Evolutionary conservation across 2,113 vertebrate genomes (phyloP).

Genomic region (Catharus bicknelli): DNA sequence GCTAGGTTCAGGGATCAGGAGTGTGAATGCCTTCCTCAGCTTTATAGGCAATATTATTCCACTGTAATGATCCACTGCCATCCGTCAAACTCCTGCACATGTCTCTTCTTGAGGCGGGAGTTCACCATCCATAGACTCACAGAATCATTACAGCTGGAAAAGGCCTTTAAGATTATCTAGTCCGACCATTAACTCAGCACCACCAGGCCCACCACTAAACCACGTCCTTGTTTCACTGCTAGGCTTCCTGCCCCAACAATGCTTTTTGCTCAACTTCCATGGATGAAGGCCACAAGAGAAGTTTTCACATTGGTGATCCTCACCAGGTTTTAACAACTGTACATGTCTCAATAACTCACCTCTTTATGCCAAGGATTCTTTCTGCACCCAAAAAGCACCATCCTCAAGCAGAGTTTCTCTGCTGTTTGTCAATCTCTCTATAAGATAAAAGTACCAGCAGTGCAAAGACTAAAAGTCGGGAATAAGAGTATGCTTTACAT

Average conservation of each 20-base stretch:
- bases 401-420: neutral
- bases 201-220: neutral
- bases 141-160: neutral
- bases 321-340: neutral
- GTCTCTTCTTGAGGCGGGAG: neutral
- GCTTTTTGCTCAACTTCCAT: neutral
- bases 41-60: neutral
- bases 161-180: neutral
- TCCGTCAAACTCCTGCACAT: neutral
- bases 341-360: neutral
- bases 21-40: neutral
- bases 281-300: neutral
- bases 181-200: neutral
- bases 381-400: neutral
- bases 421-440: neutral
- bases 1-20: neutral
- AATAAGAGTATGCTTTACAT: neutral
- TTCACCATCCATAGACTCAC: neutral
- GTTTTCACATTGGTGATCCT: neutral
- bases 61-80: neutral
- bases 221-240: neutral
- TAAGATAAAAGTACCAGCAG: neutral
- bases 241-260: neutral
- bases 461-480: neutral
- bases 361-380: neutral